Base-by-base conservation (phyloP, 2,797 vertebrate species). In the Silurus aristotelis region DNA sequence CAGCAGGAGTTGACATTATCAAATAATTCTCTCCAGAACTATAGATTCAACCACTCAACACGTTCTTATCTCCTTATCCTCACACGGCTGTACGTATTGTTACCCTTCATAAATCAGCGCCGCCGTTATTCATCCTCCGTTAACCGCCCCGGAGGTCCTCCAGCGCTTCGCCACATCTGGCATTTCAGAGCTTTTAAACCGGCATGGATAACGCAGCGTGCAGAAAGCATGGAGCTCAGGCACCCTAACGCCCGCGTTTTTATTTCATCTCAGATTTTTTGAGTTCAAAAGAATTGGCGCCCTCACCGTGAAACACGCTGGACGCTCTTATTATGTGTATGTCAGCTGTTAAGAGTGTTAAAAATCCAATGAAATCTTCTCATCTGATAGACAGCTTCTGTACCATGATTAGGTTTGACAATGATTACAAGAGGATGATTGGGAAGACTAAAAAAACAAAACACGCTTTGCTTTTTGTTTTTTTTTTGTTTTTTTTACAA, bases 41-140 rank as follows among this genome's bases (percentile, higher is more conserved):
- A 56, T 38, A 68, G 80, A 58, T 58, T 68, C 14, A 70, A 6
- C 64, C 80, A 14, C 64, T 82, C 64, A 5, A 58, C 80, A 82
- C 80, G 12, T 73, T 31, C 71, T 82, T 46, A 60, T 72, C 64
- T 70, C 48, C 64, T 72, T 2, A 82, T 70, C 80, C 46, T 46
- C 5, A 71, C 17, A 22, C 48, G 3, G 19, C 56, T 55, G 61
- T 66, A 2, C 56, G 43, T 66, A 2, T 58, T n/a, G 64, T 70
- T 89, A 90, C 87, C 90, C 89, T 89, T 84, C 80, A 87, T 88
- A 91, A 92, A 91, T 80, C 87, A 92, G 89, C 85, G 56, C 86
- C 76, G 90, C 88, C 92, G 93, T 93, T 93, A 93, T 93, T 92
- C 85, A 92, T 89, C 89, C 83, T 64, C 87, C 86, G 89, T 87